Evolutionary conservation across 1,140 invertebrate genomes (phyloP).

Genomic region (Drosophila paulistorum): DNA sequence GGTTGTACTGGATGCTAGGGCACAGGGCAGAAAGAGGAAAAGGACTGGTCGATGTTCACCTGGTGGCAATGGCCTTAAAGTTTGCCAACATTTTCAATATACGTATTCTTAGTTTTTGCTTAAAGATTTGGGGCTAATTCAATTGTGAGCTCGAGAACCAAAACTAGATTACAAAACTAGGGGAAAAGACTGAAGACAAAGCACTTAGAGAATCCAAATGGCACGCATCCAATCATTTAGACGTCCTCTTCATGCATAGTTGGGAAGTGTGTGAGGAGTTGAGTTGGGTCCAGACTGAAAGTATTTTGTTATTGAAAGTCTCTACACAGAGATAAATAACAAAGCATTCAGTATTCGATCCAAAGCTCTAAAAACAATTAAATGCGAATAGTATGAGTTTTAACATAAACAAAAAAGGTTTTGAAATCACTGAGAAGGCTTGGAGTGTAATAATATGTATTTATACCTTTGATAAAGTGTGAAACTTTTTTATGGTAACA

Average conservation of each 20-base stretch:
- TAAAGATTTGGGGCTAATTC: conserved; percentile 66
- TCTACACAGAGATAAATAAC: background rate
- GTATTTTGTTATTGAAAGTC: background rate
- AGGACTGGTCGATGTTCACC: background rate
- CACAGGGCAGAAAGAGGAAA: background rate
- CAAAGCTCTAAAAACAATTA: too few species aligned
- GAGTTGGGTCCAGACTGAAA: background rate
- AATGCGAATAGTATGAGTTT: too few species aligned
- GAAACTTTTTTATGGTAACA: too few species aligned
- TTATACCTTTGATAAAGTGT: too few species aligned
- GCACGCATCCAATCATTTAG: conserved; percentile 37
- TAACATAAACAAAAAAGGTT: too few species aligned
- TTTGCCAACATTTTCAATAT: conserved; percentile 3
- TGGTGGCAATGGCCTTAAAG: conserved; percentile 13
- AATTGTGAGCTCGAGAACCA: conserved; percentile 45
- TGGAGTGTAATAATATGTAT: too few species aligned
- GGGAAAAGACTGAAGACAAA: conserved; percentile 39
- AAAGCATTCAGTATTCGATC: too few species aligned
- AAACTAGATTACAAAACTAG: conserved; percentile 69
- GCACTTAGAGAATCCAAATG: conserved; percentile 44
- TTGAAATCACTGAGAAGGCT: too few species aligned
- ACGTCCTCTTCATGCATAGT: background rate
- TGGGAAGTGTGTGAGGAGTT: background rate
- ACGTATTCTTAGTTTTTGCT: conserved; percentile 19
- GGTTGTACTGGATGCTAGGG: conserved; percentile 44